Conservation (phyloP, 2,113 vertebrate genomes). For the Ivindomyrus marchei region DNA sequence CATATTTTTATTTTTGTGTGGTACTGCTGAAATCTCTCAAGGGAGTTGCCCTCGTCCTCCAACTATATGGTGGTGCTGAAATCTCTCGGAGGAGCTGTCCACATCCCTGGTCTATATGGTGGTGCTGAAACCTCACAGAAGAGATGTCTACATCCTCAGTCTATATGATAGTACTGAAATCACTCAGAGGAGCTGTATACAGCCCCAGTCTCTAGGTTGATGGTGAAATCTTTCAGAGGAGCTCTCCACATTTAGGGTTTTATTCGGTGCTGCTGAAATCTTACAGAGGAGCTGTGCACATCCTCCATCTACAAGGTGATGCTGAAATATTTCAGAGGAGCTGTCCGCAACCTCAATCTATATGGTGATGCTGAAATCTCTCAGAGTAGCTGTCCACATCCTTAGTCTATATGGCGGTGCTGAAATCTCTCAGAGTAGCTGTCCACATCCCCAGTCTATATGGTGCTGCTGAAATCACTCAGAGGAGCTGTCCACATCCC, state of each 20-base stretch:
- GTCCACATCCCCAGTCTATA: not conserved
- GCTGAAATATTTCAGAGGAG: not conserved
- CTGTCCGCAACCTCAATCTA: not conserved
- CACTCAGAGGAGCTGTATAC: not conserved
- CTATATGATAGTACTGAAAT: not conserved
- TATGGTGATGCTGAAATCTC: not conserved
- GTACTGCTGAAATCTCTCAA: not conserved
- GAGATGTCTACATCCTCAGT: not conserved
- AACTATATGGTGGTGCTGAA: not conserved
- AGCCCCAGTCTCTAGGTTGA: not conserved
- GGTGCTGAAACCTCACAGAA: not conserved
- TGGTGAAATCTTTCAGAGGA: no score
- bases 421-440: not conserved
- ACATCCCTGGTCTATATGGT: not conserved
- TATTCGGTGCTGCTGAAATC: not conserved
- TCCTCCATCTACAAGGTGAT: not conserved
- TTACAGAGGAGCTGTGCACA: not conserved
- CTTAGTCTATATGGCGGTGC: not conserved
- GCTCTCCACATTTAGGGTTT: no score
- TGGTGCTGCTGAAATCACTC: not conserved
- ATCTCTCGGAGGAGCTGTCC: not conserved
- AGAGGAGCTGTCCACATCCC: not conserved
- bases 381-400: not conserved
- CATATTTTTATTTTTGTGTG: not conserved
- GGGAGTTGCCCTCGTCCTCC: not conserved